A percentile compares a stretch with the other conserved stretches of the same genome.
phyloP scores from a whole-genome alignment of 1,140 invertebrate genomes.

The Papilio aristodemus region DNA sequence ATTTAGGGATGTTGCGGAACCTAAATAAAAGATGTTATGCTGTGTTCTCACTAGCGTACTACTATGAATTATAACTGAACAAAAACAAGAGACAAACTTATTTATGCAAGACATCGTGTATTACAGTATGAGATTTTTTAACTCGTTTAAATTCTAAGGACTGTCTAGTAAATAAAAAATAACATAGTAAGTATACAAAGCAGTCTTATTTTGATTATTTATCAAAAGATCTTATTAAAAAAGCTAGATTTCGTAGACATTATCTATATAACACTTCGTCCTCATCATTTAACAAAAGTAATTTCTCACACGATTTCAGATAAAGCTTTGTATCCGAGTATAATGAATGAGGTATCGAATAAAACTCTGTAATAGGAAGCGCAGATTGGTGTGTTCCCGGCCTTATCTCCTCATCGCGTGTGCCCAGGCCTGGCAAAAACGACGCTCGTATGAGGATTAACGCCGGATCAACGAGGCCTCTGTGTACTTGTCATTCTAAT shows the following conservation, averaged over 20 bases:
- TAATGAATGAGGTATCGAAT: conserved; percentile 44
- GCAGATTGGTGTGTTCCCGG: conserved; percentile 39
- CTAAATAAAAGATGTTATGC: conserved; percentile 15
- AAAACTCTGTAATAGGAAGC: conserved; percentile 41
- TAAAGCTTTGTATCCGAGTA: conserved; percentile 12
- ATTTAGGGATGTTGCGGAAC: conserved; percentile 25
- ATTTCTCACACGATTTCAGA: conserved; percentile 5
- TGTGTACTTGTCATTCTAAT: conserved; percentile 36
- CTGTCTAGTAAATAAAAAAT: too few relatives aligned
- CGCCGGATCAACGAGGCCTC: conserved; percentile 39
- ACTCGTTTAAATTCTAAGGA: too few relatives aligned
- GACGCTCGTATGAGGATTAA: conserved; percentile 36
- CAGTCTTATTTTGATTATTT: too few relatives aligned
- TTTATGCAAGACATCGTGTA: too few relatives aligned
- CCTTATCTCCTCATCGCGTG: conserved; percentile 43
- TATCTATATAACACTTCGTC: background rate
- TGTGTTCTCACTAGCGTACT: background rate
- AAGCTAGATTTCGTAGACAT: too few relatives aligned
- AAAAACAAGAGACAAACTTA: too few relatives aligned
- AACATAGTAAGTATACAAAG: too few relatives aligned
- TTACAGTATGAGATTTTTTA: too few relatives aligned
- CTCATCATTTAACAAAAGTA: background rate
- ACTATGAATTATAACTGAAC: background rate
- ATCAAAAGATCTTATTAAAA: too few relatives aligned
- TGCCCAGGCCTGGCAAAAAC: conserved; percentile 39